These are phyloP conservation scores for Bothrops jararaca DNA, from an alignment of 2,113 vertebrate genomes.

Conservation along the genomic window DNA sequence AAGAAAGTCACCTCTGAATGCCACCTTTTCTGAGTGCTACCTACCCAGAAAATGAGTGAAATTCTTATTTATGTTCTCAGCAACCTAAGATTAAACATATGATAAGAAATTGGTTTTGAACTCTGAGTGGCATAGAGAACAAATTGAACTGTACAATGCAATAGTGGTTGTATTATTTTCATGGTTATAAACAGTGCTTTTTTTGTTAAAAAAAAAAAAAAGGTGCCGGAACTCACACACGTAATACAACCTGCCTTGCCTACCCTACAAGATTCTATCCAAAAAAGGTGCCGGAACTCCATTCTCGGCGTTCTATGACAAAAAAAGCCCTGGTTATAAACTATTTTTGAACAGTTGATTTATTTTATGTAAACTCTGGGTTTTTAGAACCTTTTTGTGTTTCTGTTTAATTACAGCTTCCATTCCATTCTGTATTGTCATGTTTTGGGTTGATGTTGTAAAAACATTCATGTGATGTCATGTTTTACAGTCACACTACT, in stretches of 20 bases:
- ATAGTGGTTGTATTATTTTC: neutral
- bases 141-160: neutral
- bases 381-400: neutral
- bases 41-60: neutral
- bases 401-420: neutral
- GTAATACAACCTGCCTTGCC: too few relatives aligned
- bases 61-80: conserved; percentile 5
- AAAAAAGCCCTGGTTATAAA: neutral
- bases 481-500: neutral
- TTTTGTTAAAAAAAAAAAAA: too few relatives aligned
- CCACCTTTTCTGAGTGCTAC: conserved; percentile 22
- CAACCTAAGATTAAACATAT: neutral
- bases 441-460: neutral
- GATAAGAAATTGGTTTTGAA: neutral
- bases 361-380: neutral
- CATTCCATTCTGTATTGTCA: neutral
- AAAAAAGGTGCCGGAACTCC: too few relatives aligned
- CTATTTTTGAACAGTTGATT: neutral
- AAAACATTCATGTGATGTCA: neutral
- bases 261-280: too few relatives aligned
- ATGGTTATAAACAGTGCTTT: neutral
- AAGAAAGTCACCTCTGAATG: conserved; percentile 53
- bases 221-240: too few relatives aligned
- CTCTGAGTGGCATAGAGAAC: conserved; percentile 3
- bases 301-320: too few relatives aligned